These are phyloP conservation scores for Mobula birostris DNA, from an alignment of 2,113 vertebrate species.

Conservation along the genomic window DNA sequence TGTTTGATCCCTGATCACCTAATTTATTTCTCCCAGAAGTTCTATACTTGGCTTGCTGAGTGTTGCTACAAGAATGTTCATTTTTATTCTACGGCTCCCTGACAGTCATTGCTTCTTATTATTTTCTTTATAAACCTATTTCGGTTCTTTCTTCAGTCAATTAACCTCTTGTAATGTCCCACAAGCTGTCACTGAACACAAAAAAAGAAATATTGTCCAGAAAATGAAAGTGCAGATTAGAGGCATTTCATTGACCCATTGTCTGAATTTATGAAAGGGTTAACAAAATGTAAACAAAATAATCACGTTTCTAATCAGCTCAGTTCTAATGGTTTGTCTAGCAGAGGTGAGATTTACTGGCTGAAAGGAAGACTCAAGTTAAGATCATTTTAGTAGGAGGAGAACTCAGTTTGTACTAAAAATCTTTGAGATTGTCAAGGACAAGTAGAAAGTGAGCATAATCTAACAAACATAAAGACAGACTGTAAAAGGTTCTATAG, in stretches of 20 bases:
- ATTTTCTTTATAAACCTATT: not conserved
- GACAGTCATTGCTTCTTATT: not conserved
- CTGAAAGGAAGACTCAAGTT: not conserved
- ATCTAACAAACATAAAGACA: no score
- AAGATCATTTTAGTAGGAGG: not conserved
- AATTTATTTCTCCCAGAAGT: not conserved
- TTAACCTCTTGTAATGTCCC: not conserved
- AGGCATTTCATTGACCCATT: not conserved
- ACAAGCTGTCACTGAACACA: not conserved
- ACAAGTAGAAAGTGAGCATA: no score
- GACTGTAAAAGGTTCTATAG: no score
- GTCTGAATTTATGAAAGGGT: not conserved
- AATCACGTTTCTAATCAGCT: no score
- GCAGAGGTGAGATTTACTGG: not conserved
- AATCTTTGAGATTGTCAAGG: no score
- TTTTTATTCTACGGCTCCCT: not conserved
- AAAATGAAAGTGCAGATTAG: not conserved
- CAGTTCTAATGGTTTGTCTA: not conserved
- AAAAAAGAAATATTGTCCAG: not conserved
- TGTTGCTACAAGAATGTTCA: not conserved
- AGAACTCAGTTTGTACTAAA: not conserved
- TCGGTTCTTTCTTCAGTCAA: not conserved
- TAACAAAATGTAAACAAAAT: no score
- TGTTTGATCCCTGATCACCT: not conserved
- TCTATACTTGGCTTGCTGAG: not conserved